Conservation (phyloP, 2,888 invertebrate genomes). For the Limnephilus auricula region DNA sequence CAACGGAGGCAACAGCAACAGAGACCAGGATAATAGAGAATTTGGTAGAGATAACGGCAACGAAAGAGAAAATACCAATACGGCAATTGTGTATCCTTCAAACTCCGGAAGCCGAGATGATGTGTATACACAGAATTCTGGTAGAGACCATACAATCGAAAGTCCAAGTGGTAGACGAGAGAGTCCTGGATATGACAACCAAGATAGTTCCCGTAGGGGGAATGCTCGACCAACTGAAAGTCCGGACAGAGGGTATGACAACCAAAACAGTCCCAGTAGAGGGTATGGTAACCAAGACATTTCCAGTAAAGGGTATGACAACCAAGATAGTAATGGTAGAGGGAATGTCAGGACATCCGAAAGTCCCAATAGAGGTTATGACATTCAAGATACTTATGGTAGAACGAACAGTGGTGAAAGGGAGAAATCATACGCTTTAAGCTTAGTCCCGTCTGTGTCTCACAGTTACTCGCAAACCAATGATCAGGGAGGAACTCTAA, state of each 20-base stretch:
- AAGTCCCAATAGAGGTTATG: background rate
- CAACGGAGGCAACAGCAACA: background rate
- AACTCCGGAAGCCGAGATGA: background rate
- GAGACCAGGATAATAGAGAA: constrained; percentile 2
- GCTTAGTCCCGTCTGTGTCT: background rate
- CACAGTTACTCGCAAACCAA: background rate
- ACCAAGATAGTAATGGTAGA: too few relatives aligned
- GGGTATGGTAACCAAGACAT: background rate
- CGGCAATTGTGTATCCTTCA: background rate
- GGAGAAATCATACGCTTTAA: background rate
- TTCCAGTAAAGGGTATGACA: too few relatives aligned
- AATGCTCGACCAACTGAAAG: background rate
- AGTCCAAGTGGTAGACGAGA: background rate
- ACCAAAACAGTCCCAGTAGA: too few relatives aligned
- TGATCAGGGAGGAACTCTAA: constrained; percentile 16
- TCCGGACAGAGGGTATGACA: background rate
- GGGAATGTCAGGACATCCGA: background rate
- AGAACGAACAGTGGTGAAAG: background rate
- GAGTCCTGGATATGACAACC: background rate
- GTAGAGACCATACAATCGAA: background rate
- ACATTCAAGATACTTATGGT: too few relatives aligned
- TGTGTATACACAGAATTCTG: background rate
- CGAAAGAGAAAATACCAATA: background rate
- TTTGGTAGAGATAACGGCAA: background rate
- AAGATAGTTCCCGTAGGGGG: background rate